Base-by-base conservation (phyloP, 1,140 invertebrate genomes). In the Dendroctonus valens region DNA sequence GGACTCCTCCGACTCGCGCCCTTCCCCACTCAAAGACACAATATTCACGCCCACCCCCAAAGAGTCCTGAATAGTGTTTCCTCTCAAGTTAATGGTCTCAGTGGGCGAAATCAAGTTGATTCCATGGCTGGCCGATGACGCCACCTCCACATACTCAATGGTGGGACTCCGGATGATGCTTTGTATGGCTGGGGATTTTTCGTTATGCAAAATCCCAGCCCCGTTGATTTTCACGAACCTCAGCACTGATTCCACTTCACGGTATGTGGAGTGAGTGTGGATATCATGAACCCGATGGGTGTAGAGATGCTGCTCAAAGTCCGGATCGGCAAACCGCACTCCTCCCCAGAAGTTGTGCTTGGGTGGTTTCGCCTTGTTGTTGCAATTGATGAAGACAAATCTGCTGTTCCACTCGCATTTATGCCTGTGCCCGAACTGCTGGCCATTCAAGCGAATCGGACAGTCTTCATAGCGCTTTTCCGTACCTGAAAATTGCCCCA, bases 121-220 rank as follows among this genome's bases (percentile, higher is more conserved):
- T 1, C 93, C 97, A 78, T 99, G 92, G 74, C 90, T 90, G 41
- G 95, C 95, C 68, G 91, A 91, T 60, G 90, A 83, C 6, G 83
- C 86, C 15, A 99, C 88, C 65, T 91, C 92, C 0, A 99, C 89
- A 68, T 90, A 88, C 57, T 85, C 85, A 51, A 98, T 88, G 14
- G 80, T 81, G 0, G 96, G 96, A 70, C 91, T 92, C 73, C 89
- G 92, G 74, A 89, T 86, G 40, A 97, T 89, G 26, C 91, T 87
- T 77, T 98, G 92, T 48, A 99, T 81, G 3, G 97, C 95, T 0
- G 96, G 90, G 4, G 89, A 91, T 79, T 93, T 96, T 81, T 98
- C 93, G 74, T 94, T 95, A 74, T 99, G 98, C 7, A 98, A 81
- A 58, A 98, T 90, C 12, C 96, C 98, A 52, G 97, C 98, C n/a